These are phyloP conservation scores for Conomelus anceps DNA, from an alignment of 2,888 invertebrate genomes.

Conservation along the genomic window DNA sequence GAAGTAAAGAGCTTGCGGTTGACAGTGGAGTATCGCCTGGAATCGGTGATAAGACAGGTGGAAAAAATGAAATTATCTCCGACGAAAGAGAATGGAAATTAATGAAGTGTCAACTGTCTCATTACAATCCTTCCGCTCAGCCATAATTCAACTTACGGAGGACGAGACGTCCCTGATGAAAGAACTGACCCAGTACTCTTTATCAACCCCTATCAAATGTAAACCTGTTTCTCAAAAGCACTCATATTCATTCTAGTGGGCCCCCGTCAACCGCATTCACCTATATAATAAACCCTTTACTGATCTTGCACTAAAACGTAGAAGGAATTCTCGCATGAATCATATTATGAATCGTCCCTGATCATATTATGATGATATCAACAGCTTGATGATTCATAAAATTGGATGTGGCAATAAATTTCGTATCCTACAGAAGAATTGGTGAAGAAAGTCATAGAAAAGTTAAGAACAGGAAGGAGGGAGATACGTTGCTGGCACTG, in stretches of 20 bases:
- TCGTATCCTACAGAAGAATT: too few species aligned
- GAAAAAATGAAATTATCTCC: slow-evolving; percentile 8
- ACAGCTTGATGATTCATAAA: too few species aligned
- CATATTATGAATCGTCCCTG: too few species aligned
- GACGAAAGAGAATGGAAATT: slow-evolving; percentile 7
- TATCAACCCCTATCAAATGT: neutral
- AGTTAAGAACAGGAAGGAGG: too few species aligned
- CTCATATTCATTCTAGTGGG: neutral
- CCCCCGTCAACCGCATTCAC: neutral
- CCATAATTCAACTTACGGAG: neutral
- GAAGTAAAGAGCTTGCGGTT: neutral
- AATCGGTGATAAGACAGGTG: neutral
- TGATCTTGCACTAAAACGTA: neutral
- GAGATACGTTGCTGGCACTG: too few species aligned
- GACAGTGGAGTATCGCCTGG: neutral
- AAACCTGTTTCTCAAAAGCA: neutral
- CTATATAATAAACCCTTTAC: neutral
- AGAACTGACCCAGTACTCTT: neutral
- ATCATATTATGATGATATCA: too few species aligned
- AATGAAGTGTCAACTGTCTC: slow-evolving; percentile 8
- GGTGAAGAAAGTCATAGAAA: too few species aligned
- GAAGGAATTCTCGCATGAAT: neutral
- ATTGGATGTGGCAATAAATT: too few species aligned
- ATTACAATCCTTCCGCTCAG: neutral
- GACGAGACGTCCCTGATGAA: neutral